phyloP scores from a whole-genome alignment of 2,113 vertebrate species.

The Piaya cayana region DNA sequence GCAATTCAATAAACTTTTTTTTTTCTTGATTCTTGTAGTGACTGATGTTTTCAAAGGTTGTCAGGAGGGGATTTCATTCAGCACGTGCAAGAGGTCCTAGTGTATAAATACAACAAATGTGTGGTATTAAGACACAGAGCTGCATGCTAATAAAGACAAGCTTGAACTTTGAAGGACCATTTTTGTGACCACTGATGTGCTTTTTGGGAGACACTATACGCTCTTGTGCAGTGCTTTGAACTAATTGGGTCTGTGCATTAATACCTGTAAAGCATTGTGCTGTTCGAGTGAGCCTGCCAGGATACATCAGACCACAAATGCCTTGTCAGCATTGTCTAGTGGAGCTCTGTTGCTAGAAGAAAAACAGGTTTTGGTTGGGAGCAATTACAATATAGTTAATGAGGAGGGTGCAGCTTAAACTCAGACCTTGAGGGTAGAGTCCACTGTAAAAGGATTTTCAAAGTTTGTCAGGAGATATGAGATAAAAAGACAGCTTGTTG shows the following conservation, averaged over 20 bases:
- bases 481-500: conserved; percentile 21
- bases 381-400: conserved; percentile 25
- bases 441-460: conserved; percentile 44
- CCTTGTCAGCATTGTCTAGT: neutral
- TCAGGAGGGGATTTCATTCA: neutral
- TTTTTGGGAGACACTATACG: neutral
- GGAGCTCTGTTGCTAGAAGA: conserved; percentile 3
- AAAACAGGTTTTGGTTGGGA: conserved; percentile 37
- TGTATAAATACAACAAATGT: neutral
- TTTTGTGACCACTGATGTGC: neutral
- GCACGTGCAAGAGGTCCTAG: neutral
- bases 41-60: neutral
- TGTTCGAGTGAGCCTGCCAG: neutral
- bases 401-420: conserved; percentile 54
- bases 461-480: conserved; percentile 26
- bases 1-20: neutral
- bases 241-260: neutral
- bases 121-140: neutral
- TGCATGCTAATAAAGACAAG: neutral
- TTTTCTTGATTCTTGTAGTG: neutral
- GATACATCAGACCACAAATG: neutral
- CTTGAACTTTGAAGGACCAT: neutral
- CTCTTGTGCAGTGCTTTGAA: neutral
- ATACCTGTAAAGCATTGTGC: neutral
- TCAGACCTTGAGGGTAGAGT: conserved; percentile 57